These are phyloP conservation scores for Laspeyria flexula DNA, from an alignment of 2,888 invertebrate species.

Conservation along the genomic window DNA sequence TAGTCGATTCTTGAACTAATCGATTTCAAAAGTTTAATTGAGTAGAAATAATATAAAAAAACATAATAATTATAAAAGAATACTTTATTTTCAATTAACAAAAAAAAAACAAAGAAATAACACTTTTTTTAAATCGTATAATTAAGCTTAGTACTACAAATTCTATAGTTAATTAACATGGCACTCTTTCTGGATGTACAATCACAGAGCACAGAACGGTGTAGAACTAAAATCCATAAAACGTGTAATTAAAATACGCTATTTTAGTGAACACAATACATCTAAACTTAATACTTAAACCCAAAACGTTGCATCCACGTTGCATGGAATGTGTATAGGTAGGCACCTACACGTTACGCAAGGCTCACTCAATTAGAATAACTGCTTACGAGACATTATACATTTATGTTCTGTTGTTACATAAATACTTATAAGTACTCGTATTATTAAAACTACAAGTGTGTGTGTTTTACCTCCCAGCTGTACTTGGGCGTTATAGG, in stretches of 20 bases:
- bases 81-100: neutral
- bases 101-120: neutral
- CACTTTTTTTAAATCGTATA: neutral
- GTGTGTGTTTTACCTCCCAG: neutral
- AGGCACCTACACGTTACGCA: neutral
- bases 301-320: neutral
- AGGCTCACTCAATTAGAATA: neutral
- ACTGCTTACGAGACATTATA: neutral
- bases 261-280: neutral
- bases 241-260: neutral
- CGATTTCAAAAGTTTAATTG: neutral
- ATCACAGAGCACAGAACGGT: too few species aligned
- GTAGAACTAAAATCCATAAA: too few species aligned
- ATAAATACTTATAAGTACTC: neutral
- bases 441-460: neutral
- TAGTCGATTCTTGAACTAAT: slow-evolving; percentile 4
- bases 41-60: neutral
- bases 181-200: too few species aligned
- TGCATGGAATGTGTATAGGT: neutral
- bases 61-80: neutral
- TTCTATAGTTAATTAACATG: too few species aligned
- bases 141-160: too few species aligned
- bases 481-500: neutral
- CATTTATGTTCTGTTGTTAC: neutral
- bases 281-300: neutral